These are phyloP conservation scores for Tangara arthus DNA, from an alignment of 2,797 vertebrate species.

Conservation along the genomic window DNA sequence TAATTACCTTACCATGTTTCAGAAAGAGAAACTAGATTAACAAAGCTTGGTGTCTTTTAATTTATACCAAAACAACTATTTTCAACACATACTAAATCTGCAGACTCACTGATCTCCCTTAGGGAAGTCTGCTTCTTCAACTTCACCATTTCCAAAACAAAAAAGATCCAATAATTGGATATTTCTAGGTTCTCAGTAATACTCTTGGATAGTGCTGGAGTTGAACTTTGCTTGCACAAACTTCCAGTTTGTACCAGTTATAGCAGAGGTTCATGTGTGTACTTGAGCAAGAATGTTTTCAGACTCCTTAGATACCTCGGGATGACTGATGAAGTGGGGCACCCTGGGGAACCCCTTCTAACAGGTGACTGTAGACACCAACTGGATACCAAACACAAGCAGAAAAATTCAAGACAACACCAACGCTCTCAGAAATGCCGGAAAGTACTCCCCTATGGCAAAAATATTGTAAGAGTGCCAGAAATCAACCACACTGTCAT, in stretches of 20 bases:
- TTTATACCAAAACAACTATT: background rate
- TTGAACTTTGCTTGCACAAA: background rate
- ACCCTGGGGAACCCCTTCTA: background rate
- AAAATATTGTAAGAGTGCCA: background rate
- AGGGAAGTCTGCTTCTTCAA: background rate
- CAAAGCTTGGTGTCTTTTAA: background rate
- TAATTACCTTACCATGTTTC: background rate
- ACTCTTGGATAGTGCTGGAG: background rate
- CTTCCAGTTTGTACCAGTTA: background rate
- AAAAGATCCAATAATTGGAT: background rate
- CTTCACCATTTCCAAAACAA: background rate
- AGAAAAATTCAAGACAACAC: background rate
- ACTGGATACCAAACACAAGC: background rate
- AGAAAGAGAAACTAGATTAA: background rate
- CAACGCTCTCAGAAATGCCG: background rate
- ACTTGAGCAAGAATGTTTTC: background rate
- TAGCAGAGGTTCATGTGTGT: background rate
- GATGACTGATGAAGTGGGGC: background rate
- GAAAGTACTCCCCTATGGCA: background rate
- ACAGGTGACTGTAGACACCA: background rate
- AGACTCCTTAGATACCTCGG: background rate
- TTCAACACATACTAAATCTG: background rate
- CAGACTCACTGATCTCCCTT: background rate
- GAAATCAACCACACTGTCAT: background rate
- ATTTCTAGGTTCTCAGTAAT: background rate